Evolutionary conservation across 2,888 invertebrate genomes (phyloP), one percentile per base, ranked within the genome.

Genomic region (Yponomeuta evonymella): DNA sequence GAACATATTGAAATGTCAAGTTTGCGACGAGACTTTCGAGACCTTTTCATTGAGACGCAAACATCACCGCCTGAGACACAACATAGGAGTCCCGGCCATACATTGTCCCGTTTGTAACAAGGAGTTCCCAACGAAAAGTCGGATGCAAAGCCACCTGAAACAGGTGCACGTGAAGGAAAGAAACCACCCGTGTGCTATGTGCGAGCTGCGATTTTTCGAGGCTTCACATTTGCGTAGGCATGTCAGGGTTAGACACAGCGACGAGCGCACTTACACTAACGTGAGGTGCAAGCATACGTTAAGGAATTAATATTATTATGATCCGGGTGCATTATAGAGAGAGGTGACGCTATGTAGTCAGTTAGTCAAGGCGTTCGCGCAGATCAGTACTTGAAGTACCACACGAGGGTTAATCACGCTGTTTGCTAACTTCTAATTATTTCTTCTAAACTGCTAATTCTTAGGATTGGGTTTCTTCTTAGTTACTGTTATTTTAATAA

Each of bases 151-250:
- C 0, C 92, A 92, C 74, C 70, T 88, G 2, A 87, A 87, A 70
- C 87, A 88, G 64, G 90, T 93, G 0, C 93, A 93, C 70, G 78
- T 90, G 0, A 81, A 82, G 2, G 92, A 91, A 76, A 90, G 85
- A 76, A 88, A 91, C 69, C 93, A 85, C 68, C 73, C 85, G 0
- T 94, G 93, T 69, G 75, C 86, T 0, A 79, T 93, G 73, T 94
- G 93, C 72, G 93, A 90, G 0, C 88, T 88, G 63, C 87, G 84
- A 71, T 94, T 94, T 74, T 93, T 93, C 70, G 92, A 93, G 0
- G 87, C 83, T 5, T 89, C 90, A 0, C 92, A 90, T 66, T 85
- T 94, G 0, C 88, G 90, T 51, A 90, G 92, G 36, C 94, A 94
- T 33, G 5, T 33, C 70, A 92, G 93, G 89, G 76, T 93, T 0